Conservation (phyloP, 2,113 vertebrate species). For the Phrynosoma platyrhinos region DNA sequence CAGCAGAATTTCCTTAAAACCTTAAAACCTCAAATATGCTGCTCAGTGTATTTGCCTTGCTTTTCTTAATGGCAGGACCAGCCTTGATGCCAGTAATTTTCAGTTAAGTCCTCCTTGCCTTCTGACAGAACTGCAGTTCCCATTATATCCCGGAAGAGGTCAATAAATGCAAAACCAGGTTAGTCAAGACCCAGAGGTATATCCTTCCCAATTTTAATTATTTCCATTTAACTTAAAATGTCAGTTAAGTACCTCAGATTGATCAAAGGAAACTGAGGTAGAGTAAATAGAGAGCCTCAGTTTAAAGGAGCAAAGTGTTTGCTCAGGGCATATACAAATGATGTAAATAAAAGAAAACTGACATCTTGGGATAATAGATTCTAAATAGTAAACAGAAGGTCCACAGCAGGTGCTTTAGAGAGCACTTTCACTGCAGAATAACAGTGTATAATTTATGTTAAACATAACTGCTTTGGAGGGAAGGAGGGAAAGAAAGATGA, state of each 20-base stretch:
- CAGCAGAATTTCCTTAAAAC: too few relatives aligned
- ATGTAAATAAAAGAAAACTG: neutral
- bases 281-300: too few relatives aligned
- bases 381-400: conserved; percentile 33
- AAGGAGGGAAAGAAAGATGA: too few relatives aligned
- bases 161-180: neutral
- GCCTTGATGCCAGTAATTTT: neutral
- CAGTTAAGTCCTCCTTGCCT: neutral
- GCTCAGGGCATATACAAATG: neutral
- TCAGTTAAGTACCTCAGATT: neutral
- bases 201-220: neutral
- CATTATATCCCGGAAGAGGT: neutral
- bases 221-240: neutral
- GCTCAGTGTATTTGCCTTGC: too few relatives aligned
- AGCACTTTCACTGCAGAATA: conserved; percentile 22
- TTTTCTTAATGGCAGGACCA: too few relatives aligned
- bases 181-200: neutral
- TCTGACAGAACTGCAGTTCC: neutral
- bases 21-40: too few relatives aligned
- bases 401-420: conserved; percentile 17
- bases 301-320: conserved; percentile 2
- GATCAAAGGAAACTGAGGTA: neutral
- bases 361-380: neutral
- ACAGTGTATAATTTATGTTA: neutral
- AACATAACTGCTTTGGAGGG: neutral